Evolutionary conservation across 2,797 vertebrate species (phyloP).

Genomic region (Cryptoblepharus egeriae): DNA sequence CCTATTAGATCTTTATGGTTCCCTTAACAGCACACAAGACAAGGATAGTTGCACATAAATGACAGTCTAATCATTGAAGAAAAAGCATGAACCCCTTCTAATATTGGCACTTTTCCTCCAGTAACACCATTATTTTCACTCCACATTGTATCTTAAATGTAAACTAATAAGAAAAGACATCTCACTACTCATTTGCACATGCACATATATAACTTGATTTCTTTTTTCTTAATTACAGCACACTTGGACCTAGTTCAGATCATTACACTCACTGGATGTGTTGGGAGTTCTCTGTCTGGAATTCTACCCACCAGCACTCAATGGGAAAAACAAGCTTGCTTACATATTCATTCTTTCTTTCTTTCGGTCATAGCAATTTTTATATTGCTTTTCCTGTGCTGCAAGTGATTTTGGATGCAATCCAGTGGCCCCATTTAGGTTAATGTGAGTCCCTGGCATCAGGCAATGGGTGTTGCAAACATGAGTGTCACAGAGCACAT

Average conservation of each 20-base stretch:
- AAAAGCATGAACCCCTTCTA: not conserved
- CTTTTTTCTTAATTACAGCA: not conserved
- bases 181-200: not conserved
- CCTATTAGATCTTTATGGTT: not conserved
- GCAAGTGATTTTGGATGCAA: not conserved
- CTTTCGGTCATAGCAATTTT: too few relatives aligned
- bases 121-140: not conserved
- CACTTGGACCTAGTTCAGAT: not conserved
- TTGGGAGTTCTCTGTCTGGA: not conserved
- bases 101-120: not conserved
- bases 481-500: too few relatives aligned
- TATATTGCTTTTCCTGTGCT: too few relatives aligned
- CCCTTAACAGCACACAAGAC: not conserved
- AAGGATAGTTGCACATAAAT: not conserved
- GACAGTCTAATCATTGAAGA: not conserved
- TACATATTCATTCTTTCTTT: not conserved
- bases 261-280: not conserved
- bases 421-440: too few relatives aligned
- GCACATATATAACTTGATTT: not conserved
- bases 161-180: not conserved
- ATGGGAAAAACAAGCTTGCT: not conserved
- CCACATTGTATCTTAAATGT: not conserved
- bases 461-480: too few relatives aligned
- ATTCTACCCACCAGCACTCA: not conserved
- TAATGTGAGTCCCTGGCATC: too few relatives aligned